phyloP scores from a whole-genome alignment of 2,797 vertebrate genomes.

The Myotis findleyi region DNA sequence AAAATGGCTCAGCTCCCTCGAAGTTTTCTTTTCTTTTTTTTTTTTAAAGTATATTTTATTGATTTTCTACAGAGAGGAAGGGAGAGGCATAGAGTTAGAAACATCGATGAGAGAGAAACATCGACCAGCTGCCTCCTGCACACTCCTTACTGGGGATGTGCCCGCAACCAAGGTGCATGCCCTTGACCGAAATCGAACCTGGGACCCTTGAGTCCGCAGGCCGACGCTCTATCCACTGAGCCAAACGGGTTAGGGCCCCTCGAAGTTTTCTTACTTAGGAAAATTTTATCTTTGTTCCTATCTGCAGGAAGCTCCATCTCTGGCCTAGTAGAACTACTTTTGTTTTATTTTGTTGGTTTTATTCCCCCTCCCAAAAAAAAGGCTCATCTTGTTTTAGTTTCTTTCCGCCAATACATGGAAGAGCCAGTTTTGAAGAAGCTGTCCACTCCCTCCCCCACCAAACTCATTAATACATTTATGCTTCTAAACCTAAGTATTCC shows the following conservation, averaged over 20 bases:
- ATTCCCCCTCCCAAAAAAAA: background rate
- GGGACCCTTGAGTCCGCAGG: too few relatives aligned
- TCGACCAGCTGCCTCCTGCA: too few relatives aligned
- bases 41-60: too few relatives aligned
- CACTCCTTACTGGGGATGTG: too few relatives aligned
- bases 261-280: background rate
- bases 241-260: too few relatives aligned
- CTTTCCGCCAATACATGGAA: constrained; percentile 59
- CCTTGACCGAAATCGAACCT: too few relatives aligned
- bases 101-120: too few relatives aligned
- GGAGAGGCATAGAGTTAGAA: too few relatives aligned
- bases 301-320: background rate
- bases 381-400: constrained; percentile 61
- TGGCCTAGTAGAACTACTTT: background rate
- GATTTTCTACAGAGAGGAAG: too few relatives aligned
- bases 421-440: constrained; percentile 61
- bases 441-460: constrained; percentile 42
- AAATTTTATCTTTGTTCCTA: background rate
- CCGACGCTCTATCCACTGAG: too few relatives aligned
- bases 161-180: too few relatives aligned
- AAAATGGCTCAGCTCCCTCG: constrained; percentile 10
- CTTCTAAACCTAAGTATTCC: constrained; percentile 79
- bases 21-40: background rate
- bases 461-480: constrained; percentile 74
- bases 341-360: background rate